Evolutionary conservation across 2,797 vertebrate genomes (phyloP).

Genomic region (Pelodytes ibericus): DNA sequence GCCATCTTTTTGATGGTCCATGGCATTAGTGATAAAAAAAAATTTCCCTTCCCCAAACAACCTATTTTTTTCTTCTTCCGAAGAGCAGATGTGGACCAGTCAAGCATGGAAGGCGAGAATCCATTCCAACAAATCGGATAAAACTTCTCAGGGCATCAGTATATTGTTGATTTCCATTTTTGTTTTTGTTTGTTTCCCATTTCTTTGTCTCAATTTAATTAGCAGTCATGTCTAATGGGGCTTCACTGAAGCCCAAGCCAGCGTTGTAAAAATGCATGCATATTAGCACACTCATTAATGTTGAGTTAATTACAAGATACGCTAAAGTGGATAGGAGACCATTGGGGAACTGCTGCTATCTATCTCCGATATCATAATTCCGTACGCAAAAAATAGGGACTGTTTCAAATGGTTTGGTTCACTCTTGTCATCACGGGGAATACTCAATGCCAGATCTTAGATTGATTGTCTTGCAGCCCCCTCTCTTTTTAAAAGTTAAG

Average conservation of each 20-base stretch:
- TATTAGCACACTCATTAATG: constrained; percentile 31
- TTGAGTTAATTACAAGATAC: constrained; percentile 44
- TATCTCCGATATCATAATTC: constrained; percentile 26
- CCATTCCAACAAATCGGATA: neutral
- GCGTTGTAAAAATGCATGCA: constrained; percentile 28
- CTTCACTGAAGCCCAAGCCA: neutral
- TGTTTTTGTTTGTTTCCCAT: neutral
- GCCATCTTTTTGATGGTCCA: neutral
- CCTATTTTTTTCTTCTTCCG: neutral
- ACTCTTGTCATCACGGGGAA: neutral
- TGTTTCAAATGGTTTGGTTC: neutral
- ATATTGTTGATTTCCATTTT: neutral
- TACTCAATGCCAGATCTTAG: neutral
- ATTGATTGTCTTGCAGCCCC: constrained; percentile 12
- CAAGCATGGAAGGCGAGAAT: neutral
- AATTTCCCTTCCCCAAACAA: neutral
- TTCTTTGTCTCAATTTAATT: constrained; percentile 24
- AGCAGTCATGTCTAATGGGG: constrained; percentile 19
- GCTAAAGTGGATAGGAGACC: constrained; percentile 8
- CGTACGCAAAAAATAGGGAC: neutral
- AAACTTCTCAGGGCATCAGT: constrained; percentile 12
- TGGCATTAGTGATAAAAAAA: neutral
- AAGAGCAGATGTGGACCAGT: neutral
- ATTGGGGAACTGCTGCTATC: neutral
- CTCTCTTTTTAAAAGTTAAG: constrained; percentile 1